Conservation (phyloP, 2,113 vertebrate genomes). For the Carassius auratus region DNA sequence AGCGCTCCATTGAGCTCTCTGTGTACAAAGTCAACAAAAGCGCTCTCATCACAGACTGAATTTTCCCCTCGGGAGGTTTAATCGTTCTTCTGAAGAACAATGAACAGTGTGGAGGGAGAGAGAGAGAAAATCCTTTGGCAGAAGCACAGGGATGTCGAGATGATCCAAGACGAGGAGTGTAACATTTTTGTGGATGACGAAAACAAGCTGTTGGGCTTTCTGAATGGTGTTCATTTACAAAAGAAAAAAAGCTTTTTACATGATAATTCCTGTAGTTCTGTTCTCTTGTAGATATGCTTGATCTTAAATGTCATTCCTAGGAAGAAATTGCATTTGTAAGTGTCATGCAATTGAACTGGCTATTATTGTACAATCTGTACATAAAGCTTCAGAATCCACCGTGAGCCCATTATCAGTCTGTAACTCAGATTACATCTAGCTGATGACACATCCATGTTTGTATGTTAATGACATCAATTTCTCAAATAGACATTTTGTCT, state of each 20-base stretch:
- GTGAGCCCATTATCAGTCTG: slow-evolving; percentile 41
- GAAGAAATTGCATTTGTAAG: slow-evolving; percentile 5
- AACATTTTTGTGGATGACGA: slow-evolving; percentile 41
- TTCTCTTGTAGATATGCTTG: slow-evolving; percentile 36
- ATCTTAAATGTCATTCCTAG: slow-evolving; percentile 17
- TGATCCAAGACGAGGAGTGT: slow-evolving; percentile 39
- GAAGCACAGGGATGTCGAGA: slow-evolving; percentile 19
- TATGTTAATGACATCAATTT: neutral
- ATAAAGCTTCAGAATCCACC: slow-evolving; percentile 16
- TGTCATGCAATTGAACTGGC: slow-evolving; percentile 15
- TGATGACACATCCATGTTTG: slow-evolving; percentile 34
- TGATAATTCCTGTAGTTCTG: slow-evolving; percentile 49
- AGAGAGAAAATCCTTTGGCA: slow-evolving; percentile 36
- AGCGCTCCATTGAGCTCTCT: slow-evolving; percentile 29
- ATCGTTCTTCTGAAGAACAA: slow-evolving; percentile 35
- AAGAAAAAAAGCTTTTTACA: slow-evolving; percentile 21
- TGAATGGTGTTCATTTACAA: slow-evolving; percentile 32
- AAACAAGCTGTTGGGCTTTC: slow-evolving; percentile 15
- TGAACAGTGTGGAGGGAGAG: neutral
- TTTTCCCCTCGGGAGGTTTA: slow-evolving; percentile 34
- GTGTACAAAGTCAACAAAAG: slow-evolving; percentile 10
- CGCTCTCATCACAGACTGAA: slow-evolving; percentile 16
- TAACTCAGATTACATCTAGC: slow-evolving; percentile 54
- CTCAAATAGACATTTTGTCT: slow-evolving; percentile 25
- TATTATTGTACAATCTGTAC: slow-evolving; percentile 33